Evolutionary conservation across 2,888 invertebrate species (phyloP).

Genomic region (Meloe dianella): DNA sequence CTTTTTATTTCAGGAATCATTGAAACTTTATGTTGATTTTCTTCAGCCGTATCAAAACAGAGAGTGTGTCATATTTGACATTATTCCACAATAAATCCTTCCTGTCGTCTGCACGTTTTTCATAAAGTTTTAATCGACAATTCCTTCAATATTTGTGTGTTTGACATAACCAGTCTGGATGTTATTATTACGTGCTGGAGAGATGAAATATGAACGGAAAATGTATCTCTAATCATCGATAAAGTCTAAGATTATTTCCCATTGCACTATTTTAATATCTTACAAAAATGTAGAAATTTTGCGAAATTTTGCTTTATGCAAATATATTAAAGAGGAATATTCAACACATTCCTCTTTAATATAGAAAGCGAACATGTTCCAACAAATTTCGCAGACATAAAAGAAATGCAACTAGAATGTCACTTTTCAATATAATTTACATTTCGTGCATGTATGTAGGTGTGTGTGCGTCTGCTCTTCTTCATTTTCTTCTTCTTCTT

Average conservation of each 20-base stretch:
- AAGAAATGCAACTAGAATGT: slow-evolving; percentile 1
- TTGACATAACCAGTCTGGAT: background rate
- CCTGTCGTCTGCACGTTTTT: slow-evolving; percentile 32
- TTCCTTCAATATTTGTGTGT: background rate
- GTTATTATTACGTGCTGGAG: background rate
- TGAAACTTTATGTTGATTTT: background rate
- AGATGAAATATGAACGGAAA: too few relatives aligned
- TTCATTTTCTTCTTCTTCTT: too few relatives aligned
- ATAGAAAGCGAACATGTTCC: slow-evolving; percentile 23
- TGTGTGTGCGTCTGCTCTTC: too few relatives aligned
- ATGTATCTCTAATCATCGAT: too few relatives aligned
- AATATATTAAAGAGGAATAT: slow-evolving; percentile 24
- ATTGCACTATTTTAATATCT: background rate
- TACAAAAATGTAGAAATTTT: background rate
- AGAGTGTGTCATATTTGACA: slow-evolving; percentile 21
- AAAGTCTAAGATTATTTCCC: background rate
- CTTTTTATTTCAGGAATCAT: background rate
- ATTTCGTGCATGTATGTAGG: too few relatives aligned
- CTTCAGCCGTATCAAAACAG: background rate
- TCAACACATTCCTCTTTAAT: slow-evolving; percentile 36
- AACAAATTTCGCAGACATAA: slow-evolving; percentile 16
- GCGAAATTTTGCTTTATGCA: background rate
- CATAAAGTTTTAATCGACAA: slow-evolving; percentile 34
- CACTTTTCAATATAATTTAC: background rate
- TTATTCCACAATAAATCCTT: slow-evolving; percentile 34